Percentiles rank a stretch among this genome's conserved stretches.
These are phyloP conservation scores for Lepidocyrtoides sp. DNA, from an alignment of 2,888 invertebrate genomes.

Conservation along the genomic window DNA sequence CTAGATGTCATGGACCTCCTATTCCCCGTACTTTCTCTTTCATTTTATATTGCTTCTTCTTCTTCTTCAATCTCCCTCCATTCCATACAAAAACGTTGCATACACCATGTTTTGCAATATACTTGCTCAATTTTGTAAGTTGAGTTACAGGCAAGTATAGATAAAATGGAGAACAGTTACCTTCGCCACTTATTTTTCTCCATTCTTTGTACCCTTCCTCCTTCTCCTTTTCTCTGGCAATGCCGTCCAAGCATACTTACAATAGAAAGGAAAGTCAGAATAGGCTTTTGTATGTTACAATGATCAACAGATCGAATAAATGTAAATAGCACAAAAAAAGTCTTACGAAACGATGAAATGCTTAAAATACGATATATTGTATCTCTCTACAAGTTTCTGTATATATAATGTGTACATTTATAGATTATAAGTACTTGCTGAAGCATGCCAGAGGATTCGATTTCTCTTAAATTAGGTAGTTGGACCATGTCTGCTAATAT, in stretches of 20 bases:
- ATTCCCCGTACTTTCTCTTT: constrained; percentile 67
- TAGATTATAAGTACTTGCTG: neutral
- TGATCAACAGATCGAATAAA: constrained; percentile 14
- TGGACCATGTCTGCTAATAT: neutral
- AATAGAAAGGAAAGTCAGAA: neutral
- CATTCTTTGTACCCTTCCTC: constrained; percentile 32
- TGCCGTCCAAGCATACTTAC: neutral
- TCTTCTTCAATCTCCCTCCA: neutral
- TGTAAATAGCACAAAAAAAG: neutral
- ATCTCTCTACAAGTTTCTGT: too few relatives aligned
- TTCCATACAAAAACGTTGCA: too few relatives aligned
- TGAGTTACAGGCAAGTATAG: neutral
- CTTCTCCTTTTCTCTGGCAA: constrained; percentile 41
- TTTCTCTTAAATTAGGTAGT: neutral
- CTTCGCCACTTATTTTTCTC: neutral
- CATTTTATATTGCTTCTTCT: neutral
- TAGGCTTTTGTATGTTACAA: neutral
- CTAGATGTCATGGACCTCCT: constrained; percentile 74
- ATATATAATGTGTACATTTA: too few relatives aligned
- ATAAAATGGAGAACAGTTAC: neutral
- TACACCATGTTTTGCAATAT: too few relatives aligned
- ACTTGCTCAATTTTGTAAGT: neutral
- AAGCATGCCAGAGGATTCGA: neutral
- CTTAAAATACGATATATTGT: too few relatives aligned
- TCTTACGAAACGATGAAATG: neutral